Base-by-base conservation (phyloP, 2,888 invertebrate genomes). In the Eupithecia inturbata region DNA sequence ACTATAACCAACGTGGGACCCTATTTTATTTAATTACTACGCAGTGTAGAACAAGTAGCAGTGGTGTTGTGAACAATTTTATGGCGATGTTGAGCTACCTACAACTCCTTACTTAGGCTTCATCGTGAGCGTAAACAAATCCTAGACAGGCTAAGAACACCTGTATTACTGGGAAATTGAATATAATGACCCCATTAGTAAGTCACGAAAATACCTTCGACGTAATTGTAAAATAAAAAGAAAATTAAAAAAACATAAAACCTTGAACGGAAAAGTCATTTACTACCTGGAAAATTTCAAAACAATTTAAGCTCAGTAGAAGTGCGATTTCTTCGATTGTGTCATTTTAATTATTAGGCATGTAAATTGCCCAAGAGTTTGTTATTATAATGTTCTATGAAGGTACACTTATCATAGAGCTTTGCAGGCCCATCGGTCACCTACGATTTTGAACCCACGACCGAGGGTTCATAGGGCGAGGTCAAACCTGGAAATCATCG, bases 31-130 rank as follows among this genome's bases (percentile, higher is more conserved):
- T 74, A 66, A 71, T 66, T 71, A 62, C 68, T 60, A 12, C 64
- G 19, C 22, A n/a, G 36, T 68, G 66, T 66, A 66, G 26, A 19
- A 66, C 66, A 73, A 49, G 70, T 64, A 53, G 57, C 45, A 26
- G 22, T 45, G 39, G 53, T 68, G 64, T 57, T 71, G 45, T 69
- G 66, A 74, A 70, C 67, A 72, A 68, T 53, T 71, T 68, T 74
- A 71, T 74, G 74, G 71, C 45, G 41, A 31, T 62, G 68, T 57
- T 71, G 63, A 33, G 64, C 71, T 74, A 49, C 62, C 39, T 19
- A 74, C 39, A 67, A n/a, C 33, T 12, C 72, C 75, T 53, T 75
- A 72, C 67, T 62, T 62, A 72, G 71, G n/a, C 68, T 57, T 60
- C n/a, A 68, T 72, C 69, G 69, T 72, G 70, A 70, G 62, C 63